Evolutionary conservation across 2,888 invertebrate species (phyloP).

Genomic region (Onchidella celtica): DNA sequence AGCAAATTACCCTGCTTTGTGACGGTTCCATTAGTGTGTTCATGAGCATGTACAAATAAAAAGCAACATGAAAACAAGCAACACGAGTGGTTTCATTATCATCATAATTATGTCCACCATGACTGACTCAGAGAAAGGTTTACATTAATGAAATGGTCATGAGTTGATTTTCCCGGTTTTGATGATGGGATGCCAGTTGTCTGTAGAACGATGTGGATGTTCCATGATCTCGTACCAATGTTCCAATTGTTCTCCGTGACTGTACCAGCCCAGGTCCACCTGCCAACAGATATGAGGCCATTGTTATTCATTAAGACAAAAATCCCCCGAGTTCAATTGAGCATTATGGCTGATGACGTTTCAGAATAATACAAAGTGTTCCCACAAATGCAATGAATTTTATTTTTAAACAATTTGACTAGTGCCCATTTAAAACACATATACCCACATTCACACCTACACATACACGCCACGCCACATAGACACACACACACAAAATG

Average conservation of each 20-base stretch:
- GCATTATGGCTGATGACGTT: too few relatives aligned
- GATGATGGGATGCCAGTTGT: slow-evolving; percentile 75
- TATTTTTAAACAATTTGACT: too few relatives aligned
- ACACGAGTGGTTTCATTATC: not conserved
- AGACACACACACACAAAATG: too few relatives aligned
- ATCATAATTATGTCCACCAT: not conserved
- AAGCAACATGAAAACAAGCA: slow-evolving; percentile 14
- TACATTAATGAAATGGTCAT: slow-evolving; percentile 52
- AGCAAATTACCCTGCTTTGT: not conserved
- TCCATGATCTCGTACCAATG: slow-evolving; percentile 78
- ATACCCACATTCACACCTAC: too few relatives aligned
- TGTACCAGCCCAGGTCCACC: slow-evolving; percentile 76
- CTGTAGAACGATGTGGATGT: slow-evolving; percentile 74
- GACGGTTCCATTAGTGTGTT: not conserved
- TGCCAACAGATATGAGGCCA: slow-evolving; percentile 38
- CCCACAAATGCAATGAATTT: not conserved
- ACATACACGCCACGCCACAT: too few relatives aligned
- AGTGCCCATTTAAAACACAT: too few relatives aligned
- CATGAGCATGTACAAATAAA: not conserved
- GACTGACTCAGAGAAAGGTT: not conserved
- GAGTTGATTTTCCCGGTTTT: slow-evolving; percentile 74
- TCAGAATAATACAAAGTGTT: not conserved
- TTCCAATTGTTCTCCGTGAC: slow-evolving; percentile 74
- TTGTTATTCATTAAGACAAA: not conserved
- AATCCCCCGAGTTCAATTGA: not conserved